Conservation (phyloP, 2,888 invertebrate genomes). For the Euzetes globulus region DNA sequence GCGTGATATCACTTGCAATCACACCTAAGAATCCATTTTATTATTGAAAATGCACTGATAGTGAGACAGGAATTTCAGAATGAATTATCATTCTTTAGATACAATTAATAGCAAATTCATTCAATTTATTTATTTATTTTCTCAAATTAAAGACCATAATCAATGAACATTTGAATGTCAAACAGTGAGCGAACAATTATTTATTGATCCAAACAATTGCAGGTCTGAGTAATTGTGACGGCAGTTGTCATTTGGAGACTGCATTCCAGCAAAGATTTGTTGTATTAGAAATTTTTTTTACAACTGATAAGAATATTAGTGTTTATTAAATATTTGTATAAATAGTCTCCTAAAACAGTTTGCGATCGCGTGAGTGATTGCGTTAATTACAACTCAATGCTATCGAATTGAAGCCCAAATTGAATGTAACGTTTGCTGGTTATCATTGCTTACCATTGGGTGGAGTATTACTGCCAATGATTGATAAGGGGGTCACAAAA, state of each 20-base stretch:
- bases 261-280: not conserved
- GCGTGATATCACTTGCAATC: conserved; percentile 6
- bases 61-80: not conserved
- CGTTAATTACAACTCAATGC: conserved; percentile 28
- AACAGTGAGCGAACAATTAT: not conserved
- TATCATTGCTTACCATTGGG: conserved; percentile 14
- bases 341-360: not conserved
- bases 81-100: not conserved
- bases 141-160: not conserved
- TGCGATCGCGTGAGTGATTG: conserved; percentile 26
- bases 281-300: not conserved
- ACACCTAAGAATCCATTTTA: conserved; percentile 17
- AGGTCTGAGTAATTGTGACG: not conserved
- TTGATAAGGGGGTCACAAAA: conserved; percentile 27
- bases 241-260: not conserved
- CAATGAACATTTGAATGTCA: conserved; percentile 17
- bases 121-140: conserved; percentile 11
- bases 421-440: conserved; percentile 14
- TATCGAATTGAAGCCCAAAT: conserved; percentile 16
- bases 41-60: conserved; percentile 8
- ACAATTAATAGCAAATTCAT: conserved; percentile 12
- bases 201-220: not conserved
- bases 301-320: conserved; percentile 1
- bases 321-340: not conserved
- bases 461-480: conserved; percentile 22